Conservation (phyloP, 2,888 invertebrate genomes). For the Strigamia crassipes region DNA sequence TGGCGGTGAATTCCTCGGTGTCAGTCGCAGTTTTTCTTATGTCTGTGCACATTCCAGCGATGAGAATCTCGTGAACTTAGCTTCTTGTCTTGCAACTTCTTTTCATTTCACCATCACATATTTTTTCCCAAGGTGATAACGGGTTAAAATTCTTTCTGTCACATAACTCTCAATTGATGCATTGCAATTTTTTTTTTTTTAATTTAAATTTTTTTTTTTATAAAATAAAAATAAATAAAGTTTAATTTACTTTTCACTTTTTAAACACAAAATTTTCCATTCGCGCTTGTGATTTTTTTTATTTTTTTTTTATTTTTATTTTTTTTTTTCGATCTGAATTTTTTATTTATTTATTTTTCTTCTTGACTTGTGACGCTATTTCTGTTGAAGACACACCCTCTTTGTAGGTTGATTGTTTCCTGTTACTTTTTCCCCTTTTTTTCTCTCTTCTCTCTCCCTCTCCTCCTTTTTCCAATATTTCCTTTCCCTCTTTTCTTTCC, state of each 20-base stretch:
- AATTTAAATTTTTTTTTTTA: no score
- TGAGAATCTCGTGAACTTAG: neutral
- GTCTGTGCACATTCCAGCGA: neutral
- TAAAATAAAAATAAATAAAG: no score
- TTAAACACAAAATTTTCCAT: no score
- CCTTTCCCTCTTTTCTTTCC: neutral
- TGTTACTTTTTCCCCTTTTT: neutral
- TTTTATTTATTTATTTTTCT: neutral
- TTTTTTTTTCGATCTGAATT: no score
- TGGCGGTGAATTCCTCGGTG: neutral
- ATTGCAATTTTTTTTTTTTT: no score
- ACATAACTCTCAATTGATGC: no score
- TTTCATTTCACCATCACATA: neutral
- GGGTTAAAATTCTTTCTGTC: neutral
- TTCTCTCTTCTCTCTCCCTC: neutral
- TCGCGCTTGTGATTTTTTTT: no score
- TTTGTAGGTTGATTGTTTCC: neutral
- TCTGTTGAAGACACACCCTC: neutral
- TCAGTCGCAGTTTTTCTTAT: neutral
- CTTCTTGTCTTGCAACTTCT: neutral
- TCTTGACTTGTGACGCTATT: neutral
- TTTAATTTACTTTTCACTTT: no score
- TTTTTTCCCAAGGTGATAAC: neutral
- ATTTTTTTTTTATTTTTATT: neutral
- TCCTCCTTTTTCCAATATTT: neutral